Conservation (phyloP, 1,140 invertebrate genomes). For the Aradophagus sp. region DNA sequence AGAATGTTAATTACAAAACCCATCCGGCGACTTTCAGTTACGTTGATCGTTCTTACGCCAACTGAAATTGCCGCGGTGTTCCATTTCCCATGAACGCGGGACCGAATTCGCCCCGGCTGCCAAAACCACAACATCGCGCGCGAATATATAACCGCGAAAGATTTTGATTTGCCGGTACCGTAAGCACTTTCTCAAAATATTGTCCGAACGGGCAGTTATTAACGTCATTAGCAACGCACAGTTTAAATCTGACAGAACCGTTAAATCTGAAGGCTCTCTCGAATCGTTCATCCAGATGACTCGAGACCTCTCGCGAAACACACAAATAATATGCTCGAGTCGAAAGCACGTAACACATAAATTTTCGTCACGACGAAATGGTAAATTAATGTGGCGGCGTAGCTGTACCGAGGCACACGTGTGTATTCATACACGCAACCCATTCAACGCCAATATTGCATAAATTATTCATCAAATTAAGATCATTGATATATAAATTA, state of each 20-base stretch:
- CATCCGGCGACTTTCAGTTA: no score
- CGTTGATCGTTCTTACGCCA: no score
- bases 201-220: slow-evolving; percentile 19
- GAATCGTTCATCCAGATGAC: slow-evolving; percentile 27
- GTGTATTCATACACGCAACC: slow-evolving; percentile 20
- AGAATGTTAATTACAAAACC: no score
- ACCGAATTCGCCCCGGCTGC: no score
- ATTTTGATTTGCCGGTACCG: slow-evolving; percentile 23
- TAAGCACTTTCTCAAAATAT: slow-evolving; percentile 26
- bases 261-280: slow-evolving; percentile 11
- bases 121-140: slow-evolving; percentile 6
- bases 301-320: slow-evolving; percentile 8
- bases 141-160: not conserved
- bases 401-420: slow-evolving; percentile 3
- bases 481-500: slow-evolving; percentile 44
- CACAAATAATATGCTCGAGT: slow-evolving; percentile 28
- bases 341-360: slow-evolving; percentile 36
- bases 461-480: slow-evolving; percentile 48
- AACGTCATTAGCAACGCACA: slow-evolving; percentile 14
- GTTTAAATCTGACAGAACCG: slow-evolving; percentile 10
- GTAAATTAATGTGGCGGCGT: slow-evolving; percentile 31
- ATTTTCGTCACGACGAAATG: slow-evolving; percentile 37
- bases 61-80: no score
- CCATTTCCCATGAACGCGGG: no score
- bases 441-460: slow-evolving; percentile 28